Base-by-base conservation (phyloP, 2,113 vertebrate species). In the Osmerus eperlanus region DNA sequence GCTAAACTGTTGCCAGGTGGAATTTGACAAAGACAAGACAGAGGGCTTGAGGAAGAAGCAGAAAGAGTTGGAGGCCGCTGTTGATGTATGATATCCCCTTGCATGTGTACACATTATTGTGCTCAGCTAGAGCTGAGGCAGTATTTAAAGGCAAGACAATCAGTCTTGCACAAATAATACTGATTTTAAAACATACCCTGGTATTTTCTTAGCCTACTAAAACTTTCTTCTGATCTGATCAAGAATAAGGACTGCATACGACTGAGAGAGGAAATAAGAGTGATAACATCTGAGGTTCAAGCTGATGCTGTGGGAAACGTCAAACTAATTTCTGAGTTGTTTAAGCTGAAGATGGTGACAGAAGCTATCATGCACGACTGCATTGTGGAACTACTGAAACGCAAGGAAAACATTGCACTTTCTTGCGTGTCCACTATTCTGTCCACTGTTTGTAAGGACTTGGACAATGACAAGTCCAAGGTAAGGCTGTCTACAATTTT, bases 321-420 rank as follows among this genome's bases (percentile, higher is more conserved):
- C 68, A 95, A 95, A 79, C 95, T 96, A 67, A 96, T 96, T 0
- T 94, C 94, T 8, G 95, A 96, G 76, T 86, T 96, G 16, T 96
- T 96, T 81, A 96, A 96, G 78, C 86, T 96, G 72, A 96, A 95
- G 89, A 96, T 96, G 93, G 82, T 96, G 75, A 95, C 94, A 0
- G 95, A 96, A 77, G 92, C 90, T 52, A 95, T 96, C 85, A 95
- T 96, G 94, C 95, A 96, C 0, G 93, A 96, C 80, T 96, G 94
- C 0, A 93, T 96, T 47, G 93, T 96, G 58, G 96, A 95, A 67
- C 90, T 96, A 67, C 91, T 95, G 29, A 96, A 95, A 86, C 94
- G 95, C 75, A 93, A 95, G 0, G 94, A 96, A 0, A 91, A 94
- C 62, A 94, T 95, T 69, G 95, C 94, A 18, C 89, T 96, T 0